Percentiles rank a stretch among this genome's conserved stretches.
Evolutionary conservation across 92 coral and sea anemone genomes (phyloP).

Genomic region (Micromussa lordhowensis): DNA sequence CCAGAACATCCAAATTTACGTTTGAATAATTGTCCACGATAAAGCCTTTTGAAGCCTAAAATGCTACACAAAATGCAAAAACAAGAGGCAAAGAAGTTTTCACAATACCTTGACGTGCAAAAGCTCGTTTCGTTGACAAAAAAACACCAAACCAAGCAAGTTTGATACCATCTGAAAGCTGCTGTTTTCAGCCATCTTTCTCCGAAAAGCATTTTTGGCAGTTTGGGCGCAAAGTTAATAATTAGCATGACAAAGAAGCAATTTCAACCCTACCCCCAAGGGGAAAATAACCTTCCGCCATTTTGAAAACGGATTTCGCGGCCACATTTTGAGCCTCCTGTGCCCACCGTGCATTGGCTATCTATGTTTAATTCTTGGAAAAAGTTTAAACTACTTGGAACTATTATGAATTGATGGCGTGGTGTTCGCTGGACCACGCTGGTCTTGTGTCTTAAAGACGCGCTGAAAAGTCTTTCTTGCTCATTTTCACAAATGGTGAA

Average conservation of each 20-base stretch:
- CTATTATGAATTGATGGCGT: too few relatives aligned
- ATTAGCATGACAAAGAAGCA: slow-evolving; percentile 6
- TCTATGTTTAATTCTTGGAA: too few relatives aligned
- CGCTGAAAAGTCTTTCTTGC: too few relatives aligned
- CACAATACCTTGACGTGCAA: slow-evolving; percentile 44
- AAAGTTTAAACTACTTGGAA: too few relatives aligned
- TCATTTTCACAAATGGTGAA: too few relatives aligned
- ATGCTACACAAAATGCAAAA: slow-evolving; percentile 25
- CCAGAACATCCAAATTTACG: slow-evolving; percentile 41
- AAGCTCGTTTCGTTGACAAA: slow-evolving; percentile 30
- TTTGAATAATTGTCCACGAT: slow-evolving; percentile 37
- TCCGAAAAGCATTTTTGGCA: slow-evolving; percentile 28
- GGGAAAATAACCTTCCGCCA: slow-evolving; percentile 33
- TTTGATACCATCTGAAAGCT: slow-evolving; percentile 42
- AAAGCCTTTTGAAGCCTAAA: slow-evolving; percentile 43
- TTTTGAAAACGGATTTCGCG: slow-evolving; percentile 3
- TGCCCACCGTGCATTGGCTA: slow-evolving; percentile 40
- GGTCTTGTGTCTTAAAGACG: too few relatives aligned
- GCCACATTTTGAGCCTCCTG: slow-evolving; percentile 32
- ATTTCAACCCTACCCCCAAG: slow-evolving; percentile 30
- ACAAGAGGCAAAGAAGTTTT: slow-evolving; percentile 25
- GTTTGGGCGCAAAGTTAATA: slow-evolving; percentile 45
- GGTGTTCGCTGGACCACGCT: too few relatives aligned
- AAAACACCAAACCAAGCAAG: too few relatives aligned
- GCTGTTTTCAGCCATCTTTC: slow-evolving; percentile 32